Evolutionary conservation across 2,797 vertebrate species (phyloP).

Genomic region (Acipenser transmontanus): DNA sequence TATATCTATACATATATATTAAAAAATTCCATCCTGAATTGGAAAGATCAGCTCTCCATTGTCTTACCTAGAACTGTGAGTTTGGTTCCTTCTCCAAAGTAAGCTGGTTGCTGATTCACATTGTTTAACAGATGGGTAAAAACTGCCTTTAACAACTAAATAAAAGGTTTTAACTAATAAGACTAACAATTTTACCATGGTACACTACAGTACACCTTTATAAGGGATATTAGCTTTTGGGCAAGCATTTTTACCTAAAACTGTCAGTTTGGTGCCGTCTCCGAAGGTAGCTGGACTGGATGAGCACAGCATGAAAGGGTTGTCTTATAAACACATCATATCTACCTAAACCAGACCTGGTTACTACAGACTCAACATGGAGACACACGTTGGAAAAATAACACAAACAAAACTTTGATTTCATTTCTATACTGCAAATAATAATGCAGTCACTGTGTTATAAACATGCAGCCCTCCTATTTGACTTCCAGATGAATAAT

Average conservation of each 20-base stretch:
- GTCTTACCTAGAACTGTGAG: constrained; percentile 47
- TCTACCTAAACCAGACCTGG: too few relatives aligned
- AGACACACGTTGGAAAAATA: too few relatives aligned
- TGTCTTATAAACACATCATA: background rate
- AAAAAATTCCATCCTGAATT: too few relatives aligned
- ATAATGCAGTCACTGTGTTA: too few relatives aligned
- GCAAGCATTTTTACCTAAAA: constrained; percentile 5
- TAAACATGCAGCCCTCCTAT: too few relatives aligned
- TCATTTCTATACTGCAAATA: too few relatives aligned
- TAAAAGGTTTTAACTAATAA: background rate
- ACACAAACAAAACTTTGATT: too few relatives aligned
- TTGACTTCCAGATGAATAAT: too few relatives aligned
- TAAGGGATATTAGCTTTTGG: background rate
- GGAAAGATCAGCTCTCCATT: background rate
- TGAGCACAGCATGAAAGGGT: background rate
- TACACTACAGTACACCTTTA: background rate
- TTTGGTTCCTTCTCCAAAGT: constrained; percentile 26
- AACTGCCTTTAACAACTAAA: background rate
- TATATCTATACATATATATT: too few relatives aligned
- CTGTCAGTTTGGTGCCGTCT: constrained; percentile 11
- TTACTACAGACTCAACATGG: too few relatives aligned
- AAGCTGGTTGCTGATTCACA: constrained; percentile 18
- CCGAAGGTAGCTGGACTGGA: constrained; percentile 2
- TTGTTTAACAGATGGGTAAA: constrained; percentile 16
- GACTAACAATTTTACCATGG: too few relatives aligned